Evolutionary conservation across 2,888 invertebrate species (phyloP).

Genomic region (Autographa pulchrina): DNA sequence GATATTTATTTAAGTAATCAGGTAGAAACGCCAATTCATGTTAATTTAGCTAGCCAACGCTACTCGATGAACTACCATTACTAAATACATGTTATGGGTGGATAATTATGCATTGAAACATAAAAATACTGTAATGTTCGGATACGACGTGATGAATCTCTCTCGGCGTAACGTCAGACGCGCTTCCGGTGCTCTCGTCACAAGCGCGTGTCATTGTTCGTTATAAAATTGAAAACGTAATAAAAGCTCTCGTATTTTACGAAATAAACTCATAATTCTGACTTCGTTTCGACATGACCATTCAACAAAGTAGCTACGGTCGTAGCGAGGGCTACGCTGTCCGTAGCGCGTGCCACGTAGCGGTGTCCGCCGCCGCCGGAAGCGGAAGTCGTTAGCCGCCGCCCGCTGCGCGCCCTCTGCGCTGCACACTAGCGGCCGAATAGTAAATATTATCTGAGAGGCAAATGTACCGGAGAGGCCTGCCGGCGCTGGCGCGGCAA

Average conservation of each 20-base stretch:
- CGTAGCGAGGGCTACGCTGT: slow-evolving; percentile 57
- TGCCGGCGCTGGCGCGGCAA: background rate
- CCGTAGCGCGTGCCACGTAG: slow-evolving; percentile 62
- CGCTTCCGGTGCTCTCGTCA: slow-evolving; percentile 30
- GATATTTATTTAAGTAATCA: no score
- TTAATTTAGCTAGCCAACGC: no score
- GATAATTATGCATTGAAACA: no score
- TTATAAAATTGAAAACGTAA: slow-evolving; percentile 62
- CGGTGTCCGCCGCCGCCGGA: slow-evolving; percentile 72
- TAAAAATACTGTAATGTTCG: background rate
- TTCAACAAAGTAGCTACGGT: slow-evolving; percentile 52
- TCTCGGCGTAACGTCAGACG: slow-evolving; percentile 14
- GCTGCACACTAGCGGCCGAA: slow-evolving; percentile 35
- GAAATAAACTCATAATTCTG: slow-evolving; percentile 67
- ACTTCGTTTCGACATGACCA: slow-evolving; percentile 58
- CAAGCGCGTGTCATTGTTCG: slow-evolving; percentile 48
- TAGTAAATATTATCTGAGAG: slow-evolving; percentile 63
- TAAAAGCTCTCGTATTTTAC: slow-evolving; percentile 72
- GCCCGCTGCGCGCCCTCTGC: slow-evolving; percentile 57
- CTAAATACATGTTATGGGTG: no score
- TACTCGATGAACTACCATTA: no score
- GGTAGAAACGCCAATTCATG: no score
- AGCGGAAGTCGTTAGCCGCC: slow-evolving; percentile 81
- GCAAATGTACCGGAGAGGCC: slow-evolving; percentile 39
- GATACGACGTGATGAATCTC: slow-evolving; percentile 15